Evolutionary conservation across 2,888 invertebrate genomes (phyloP), one percentile per base, ranked within the genome.

Genomic region (Parthenolecanium corni): DNA sequence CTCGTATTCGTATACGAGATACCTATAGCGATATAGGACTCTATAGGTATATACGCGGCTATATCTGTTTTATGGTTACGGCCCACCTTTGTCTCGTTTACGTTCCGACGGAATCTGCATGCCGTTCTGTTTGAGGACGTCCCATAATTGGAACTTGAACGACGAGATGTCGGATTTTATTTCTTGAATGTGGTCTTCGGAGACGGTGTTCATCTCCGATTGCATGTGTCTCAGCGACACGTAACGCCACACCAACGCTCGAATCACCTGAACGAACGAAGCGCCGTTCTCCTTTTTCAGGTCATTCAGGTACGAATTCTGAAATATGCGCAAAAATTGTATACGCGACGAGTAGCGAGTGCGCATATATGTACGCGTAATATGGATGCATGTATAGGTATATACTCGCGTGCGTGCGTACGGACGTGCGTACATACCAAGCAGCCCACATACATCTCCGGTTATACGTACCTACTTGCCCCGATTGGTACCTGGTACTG

Each of bases 151-250:
- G 71, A 88, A 95, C 67, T 92, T 81, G 78, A 95, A 84, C 0
- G 93, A 83, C 0, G 92, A 91, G 46, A 96, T 86, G 70, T 95
- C 95, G 69, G 88, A 87, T 74, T 95, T 95, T 31, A 96, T 82
- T 75, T 95, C 95, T 70, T 93, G 94, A 65, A 96, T 80, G 71
- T 91, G 88, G 69, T 96, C 95, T 73, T 95, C 95, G 0, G 91
- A 92, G 0, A 95, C 92, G 0, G 85, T 81, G 56, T 86, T 86
- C 68, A 88, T 85, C 68, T 91, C 89, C 71, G 82, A 81, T 72
- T 84, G 84, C 47, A 88, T 80, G 71, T 94, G 92, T 78, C 86
- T 88, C 14, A 86, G 82, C 9, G 90, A 87, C 9, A 95, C 84
- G 74, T 94, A 94, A 0, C 95, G 81, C 86, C 93, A 94, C 24